Percentiles rank a stretch among this genome's conserved stretches.
These are phyloP conservation scores for Nerophis lumbriciformis DNA, from an alignment of 2,113 vertebrate genomes.

Conservation along the genomic window DNA sequence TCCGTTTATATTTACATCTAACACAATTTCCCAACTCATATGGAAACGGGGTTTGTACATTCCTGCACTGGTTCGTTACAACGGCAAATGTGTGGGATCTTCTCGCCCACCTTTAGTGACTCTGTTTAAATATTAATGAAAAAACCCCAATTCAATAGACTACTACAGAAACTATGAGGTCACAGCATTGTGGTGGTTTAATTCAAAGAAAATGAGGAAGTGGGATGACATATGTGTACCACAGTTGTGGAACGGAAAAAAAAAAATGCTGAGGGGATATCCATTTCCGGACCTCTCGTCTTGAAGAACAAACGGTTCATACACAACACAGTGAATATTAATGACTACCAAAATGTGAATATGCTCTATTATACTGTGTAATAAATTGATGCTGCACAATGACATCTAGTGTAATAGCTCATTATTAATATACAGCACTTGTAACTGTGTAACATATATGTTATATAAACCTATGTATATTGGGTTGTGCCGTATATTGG, in stretches of 20 bases:
- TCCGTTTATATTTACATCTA: no score
- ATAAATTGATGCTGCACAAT: background rate
- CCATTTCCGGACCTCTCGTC: background rate
- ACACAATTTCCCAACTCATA: no score
- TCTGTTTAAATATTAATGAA: background rate
- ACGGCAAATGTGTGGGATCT: background rate
- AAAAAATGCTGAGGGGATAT: background rate
- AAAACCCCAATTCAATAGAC: background rate
- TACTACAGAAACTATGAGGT: background rate
- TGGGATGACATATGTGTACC: fast-evolving
- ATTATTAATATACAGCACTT: no score
- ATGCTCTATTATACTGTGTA: background rate
- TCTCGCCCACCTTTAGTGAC: background rate
- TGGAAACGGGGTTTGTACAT: background rate
- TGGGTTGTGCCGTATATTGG: no score
- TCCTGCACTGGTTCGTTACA: background rate
- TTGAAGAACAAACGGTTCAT: slow-evolving; percentile 2
- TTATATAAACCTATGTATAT: no score
- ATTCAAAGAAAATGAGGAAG: background rate
- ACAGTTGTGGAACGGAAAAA: no score
- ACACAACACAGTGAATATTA: no score
- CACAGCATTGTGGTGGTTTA: background rate
- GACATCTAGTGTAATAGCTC: no score
- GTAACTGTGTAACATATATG: no score
- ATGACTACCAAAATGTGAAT: background rate